Percentiles rank a stretch among this genome's conserved stretches.
Conservation (phyloP, 2,113 vertebrate species). For the Calidris pugnax region DNA sequence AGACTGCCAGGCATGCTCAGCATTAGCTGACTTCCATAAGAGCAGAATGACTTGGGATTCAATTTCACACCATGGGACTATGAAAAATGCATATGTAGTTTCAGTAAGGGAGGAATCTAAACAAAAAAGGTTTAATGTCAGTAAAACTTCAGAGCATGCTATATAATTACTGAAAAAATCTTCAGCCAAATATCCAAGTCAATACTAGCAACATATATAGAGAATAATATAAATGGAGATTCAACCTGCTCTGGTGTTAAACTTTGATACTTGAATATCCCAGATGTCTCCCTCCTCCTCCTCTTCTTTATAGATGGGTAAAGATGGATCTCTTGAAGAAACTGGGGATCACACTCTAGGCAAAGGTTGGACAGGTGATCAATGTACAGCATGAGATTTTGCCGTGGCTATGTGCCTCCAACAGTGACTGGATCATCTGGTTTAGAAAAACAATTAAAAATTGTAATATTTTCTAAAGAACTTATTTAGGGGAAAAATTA, state of each 20-base stretch:
- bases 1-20: not conserved
- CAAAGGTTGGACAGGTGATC: slow-evolving; percentile 91
- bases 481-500: not conserved
- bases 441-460: slow-evolving; percentile 73
- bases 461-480: slow-evolving; percentile 55
- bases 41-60: not conserved
- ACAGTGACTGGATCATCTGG: slow-evolving; percentile 92
- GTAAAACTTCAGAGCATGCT: not conserved
- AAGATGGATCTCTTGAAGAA: slow-evolving; percentile 83
- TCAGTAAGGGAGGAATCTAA: not conserved
- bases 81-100: not conserved
- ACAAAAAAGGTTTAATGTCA: not conserved
- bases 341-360: slow-evolving; percentile 86
- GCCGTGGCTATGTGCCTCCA: slow-evolving; percentile 91
- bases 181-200: not conserved
- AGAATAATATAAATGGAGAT: slow-evolving; percentile 72
- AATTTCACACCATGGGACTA: not conserved
- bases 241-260: slow-evolving; percentile 87
- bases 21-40: not conserved
- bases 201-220: slow-evolving; percentile 19
- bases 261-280: slow-evolving; percentile 81
- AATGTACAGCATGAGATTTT: slow-evolving; percentile 90
- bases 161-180: not conserved
- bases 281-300: slow-evolving; percentile 82
- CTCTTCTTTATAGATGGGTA: slow-evolving; percentile 83